Evolutionary conservation across 1,140 invertebrate species (phyloP), one percentile per base, ranked within the genome.

Genomic region (Onthophagus taurus): DNA sequence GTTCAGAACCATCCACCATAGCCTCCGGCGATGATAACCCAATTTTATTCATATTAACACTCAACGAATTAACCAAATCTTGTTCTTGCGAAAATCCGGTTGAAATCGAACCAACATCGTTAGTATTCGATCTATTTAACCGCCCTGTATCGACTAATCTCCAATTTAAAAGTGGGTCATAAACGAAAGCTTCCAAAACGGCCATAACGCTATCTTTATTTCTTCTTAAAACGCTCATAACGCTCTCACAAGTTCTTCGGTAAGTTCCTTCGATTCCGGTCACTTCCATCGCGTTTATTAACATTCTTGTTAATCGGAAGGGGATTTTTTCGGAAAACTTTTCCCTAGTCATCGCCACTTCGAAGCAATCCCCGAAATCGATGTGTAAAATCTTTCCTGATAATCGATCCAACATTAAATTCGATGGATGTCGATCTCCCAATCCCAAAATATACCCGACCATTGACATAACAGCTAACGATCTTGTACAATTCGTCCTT

Each of bases 301-400:
- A 67, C 97, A 99, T 99, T 34, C 97, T 73, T 0, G 97, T 99
- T 11, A 99, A 67, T 9, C 97, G 72, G 74, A 99, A 99, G 0
- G 97, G 97, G 57, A 99, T 99, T 65, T 97, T 99, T 66, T 99
- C 97, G 0, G 97, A 97, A 64, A 97, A 99, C 63, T 99, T 98
- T 56, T 99, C 96, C 38, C 97, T 74, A 0, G 90, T 97, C 84
- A 98, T 97, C 1, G 97, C 95, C 11, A 99, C 96, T 72, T 99
- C 97, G 66, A 99, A 99, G 65, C 97, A 99, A 68, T 99, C 97
- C 0, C 97, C 97, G 66, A 99, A 99, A 68, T 99, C 97, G 49
- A 99, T 99, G 56, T 99, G 97, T n/a, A 99, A 68, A 52, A 99
- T 97, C 71, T 99, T 99, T 0, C 97, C 97, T 57, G 89, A 97